Evolutionary conservation across 2,113 vertebrate species (phyloP), one percentile per base, ranked within the genome.

Genomic region (Verasper variegatus): DNA sequence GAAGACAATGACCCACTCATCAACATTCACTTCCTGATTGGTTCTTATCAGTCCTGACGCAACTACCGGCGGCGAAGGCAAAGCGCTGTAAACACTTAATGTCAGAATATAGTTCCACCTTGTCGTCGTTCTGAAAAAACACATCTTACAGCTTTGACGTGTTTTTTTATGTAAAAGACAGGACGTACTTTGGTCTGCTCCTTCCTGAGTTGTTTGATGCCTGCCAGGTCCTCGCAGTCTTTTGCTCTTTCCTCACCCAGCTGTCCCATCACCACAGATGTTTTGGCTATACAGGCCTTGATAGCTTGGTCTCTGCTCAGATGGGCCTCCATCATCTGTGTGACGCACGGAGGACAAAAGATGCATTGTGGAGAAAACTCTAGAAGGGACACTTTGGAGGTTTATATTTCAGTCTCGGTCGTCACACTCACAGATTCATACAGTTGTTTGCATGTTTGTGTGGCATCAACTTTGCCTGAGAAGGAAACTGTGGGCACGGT

Each of bases 401-500:
- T 27, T 27, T 27, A 27, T 27, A 27, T 27, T 27, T 26, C 26
- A 26, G 26, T 26, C 23, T 24, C 23, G 23, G 26, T 26, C 26
- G 17, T 40, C 23, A 75, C 23, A 97, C 96, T 95, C 92, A 99
- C 98, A 80, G 97, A 96, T 80, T 97, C 93, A 67, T 99, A 97
- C 26, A 99, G 97, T 56, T 98, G 92, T 93, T 96, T 97, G 94
- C 98, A 99, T 0, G 96, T 99, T 94, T 98, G 94, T 61, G 94
- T 87, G 47, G 96, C 96, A 75, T 99, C 96, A 54, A 99, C 92
- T 76, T 96, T 98, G 77, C 96, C 96, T 81, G 92, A 97, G 92
- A 99, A 99, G 88, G 98, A 99, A 84, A 94, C 96, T 20, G 98
- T 99, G 84, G 98, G 98, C 79, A 99, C 94, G 0, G 96, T 97